Evolutionary conservation across 1,140 invertebrate genomes (phyloP).

Genomic region (Phocides pigmalion): DNA sequence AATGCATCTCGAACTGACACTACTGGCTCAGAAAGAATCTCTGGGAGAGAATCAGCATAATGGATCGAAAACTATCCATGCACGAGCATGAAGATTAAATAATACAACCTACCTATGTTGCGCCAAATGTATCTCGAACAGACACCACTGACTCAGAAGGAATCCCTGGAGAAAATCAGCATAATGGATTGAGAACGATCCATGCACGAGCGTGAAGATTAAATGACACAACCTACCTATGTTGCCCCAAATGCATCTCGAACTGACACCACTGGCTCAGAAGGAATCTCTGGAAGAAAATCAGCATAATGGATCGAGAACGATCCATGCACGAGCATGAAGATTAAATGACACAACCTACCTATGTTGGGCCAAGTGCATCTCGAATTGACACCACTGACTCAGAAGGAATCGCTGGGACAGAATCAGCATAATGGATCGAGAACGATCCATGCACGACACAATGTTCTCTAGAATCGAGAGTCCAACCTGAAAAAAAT

Average conservation of each 20-base stretch:
- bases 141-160: slow-evolving; percentile 86
- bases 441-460: slow-evolving; percentile 86
- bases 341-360: slow-evolving; percentile 43
- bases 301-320: slow-evolving; percentile 84
- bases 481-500: slow-evolving; percentile 82
- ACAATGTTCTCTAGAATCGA: slow-evolving; percentile 87
- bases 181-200: slow-evolving; percentile 85
- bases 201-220: too few relatives aligned
- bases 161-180: slow-evolving; percentile 85
- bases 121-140: slow-evolving; percentile 87
- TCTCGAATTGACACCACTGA: slow-evolving; percentile 88
- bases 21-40: slow-evolving; percentile 86
- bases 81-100: too few relatives aligned
- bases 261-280: slow-evolving; percentile 87
- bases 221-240: slow-evolving; percentile 70
- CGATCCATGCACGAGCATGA: slow-evolving; percentile 87
- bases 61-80: slow-evolving; percentile 85
- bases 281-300: slow-evolving; percentile 85
- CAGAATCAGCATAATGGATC: slow-evolving; percentile 85
- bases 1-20: slow-evolving; percentile 88
- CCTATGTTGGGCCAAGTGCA: slow-evolving; percentile 87
- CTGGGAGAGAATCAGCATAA: slow-evolving; percentile 85
- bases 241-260: slow-evolving; percentile 87
- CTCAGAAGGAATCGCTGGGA: slow-evolving; percentile 85
- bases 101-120: slow-evolving; percentile 85